Evolutionary conservation across 2,888 invertebrate species (phyloP).

Genomic region (Hirtodrosophila cameraria): DNA sequence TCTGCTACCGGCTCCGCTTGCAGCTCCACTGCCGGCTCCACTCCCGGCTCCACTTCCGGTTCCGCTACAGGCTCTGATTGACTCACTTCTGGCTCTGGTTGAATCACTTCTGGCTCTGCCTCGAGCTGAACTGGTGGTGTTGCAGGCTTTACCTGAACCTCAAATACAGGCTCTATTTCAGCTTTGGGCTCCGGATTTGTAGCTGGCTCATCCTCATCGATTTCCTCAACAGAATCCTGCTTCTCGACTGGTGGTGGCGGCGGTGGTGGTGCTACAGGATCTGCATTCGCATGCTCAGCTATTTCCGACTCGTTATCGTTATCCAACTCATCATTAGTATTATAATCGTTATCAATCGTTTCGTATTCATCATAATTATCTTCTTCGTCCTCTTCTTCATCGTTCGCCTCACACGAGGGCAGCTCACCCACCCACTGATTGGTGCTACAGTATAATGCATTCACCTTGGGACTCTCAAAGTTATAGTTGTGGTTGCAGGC

Average conservation of each 20-base stretch:
- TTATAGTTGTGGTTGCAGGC: constrained; percentile 85
- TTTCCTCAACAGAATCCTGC: background rate
- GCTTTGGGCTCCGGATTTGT: background rate
- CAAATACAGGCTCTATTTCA: background rate
- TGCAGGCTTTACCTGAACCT: background rate
- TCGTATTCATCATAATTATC: constrained; percentile 65
- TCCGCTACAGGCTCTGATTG: background rate
- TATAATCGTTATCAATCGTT: constrained; percentile 38
- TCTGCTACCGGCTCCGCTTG: background rate
- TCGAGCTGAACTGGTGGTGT: constrained; percentile 1
- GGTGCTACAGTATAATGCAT: constrained; percentile 86
- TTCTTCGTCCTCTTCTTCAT: constrained; percentile 30
- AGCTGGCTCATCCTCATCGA: background rate
- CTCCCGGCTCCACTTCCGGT: background rate
- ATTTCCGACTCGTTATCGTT: no score
- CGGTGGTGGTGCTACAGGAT: constrained; percentile 41
- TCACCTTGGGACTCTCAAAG: constrained; percentile 84
- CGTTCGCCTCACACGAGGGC: constrained; percentile 84
- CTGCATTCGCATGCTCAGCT: constrained; percentile 14
- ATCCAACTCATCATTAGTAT: constrained; percentile 41
- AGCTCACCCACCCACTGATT: constrained; percentile 86
- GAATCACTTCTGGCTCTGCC: background rate
- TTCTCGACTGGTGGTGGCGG: constrained; percentile 61
- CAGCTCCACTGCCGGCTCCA: constrained; percentile 11
- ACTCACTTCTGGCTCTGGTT: background rate